These are phyloP conservation scores for Drosophila trichaetosa DNA, from an alignment of 2,888 invertebrate genomes.

Conservation along the genomic window DNA sequence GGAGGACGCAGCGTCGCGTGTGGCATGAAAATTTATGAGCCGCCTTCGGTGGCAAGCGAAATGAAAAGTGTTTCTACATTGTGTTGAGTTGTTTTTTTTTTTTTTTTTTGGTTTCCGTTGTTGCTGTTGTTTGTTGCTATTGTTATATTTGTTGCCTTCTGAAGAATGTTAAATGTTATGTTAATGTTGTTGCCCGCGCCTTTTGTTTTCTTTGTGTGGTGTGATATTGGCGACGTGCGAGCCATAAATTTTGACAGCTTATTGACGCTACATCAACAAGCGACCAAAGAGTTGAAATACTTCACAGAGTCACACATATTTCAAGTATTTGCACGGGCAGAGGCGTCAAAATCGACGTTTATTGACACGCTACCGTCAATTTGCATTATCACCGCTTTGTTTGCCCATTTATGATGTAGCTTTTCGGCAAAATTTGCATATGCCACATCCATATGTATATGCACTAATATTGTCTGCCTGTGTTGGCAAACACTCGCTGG, in stretches of 20 bases:
- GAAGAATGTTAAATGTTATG: constrained; percentile 54
- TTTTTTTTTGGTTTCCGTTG: constrained; percentile 2
- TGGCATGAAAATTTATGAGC: constrained; percentile 79
- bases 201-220: constrained; percentile 65
- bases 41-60: constrained; percentile 42
- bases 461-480: constrained; percentile 11
- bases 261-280: constrained; percentile 71
- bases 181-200: constrained; percentile 48
- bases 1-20: constrained; percentile 63
- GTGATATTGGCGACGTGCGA: constrained; percentile 59
- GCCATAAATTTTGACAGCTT: constrained; percentile 78
- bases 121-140: not conserved
- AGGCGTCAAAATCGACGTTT: constrained; percentile 52
- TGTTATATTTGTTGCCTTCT: constrained; percentile 5
- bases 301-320: constrained; percentile 28
- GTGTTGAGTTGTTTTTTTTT: not conserved
- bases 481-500: constrained; percentile 2
- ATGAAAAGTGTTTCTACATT: constrained; percentile 74
- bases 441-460: constrained; percentile 9
- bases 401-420: constrained; percentile 18
- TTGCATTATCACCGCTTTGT: constrained; percentile 39
- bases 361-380: constrained; percentile 70
- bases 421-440: constrained; percentile 24
- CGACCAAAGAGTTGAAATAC: constrained; percentile 16
- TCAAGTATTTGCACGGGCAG: constrained; percentile 39